Percentiles rank a stretch among this genome's conserved stretches.
These are phyloP conservation scores for Andrena hattorfiana DNA, from an alignment of 2,888 invertebrate genomes.

Conservation along the genomic window DNA sequence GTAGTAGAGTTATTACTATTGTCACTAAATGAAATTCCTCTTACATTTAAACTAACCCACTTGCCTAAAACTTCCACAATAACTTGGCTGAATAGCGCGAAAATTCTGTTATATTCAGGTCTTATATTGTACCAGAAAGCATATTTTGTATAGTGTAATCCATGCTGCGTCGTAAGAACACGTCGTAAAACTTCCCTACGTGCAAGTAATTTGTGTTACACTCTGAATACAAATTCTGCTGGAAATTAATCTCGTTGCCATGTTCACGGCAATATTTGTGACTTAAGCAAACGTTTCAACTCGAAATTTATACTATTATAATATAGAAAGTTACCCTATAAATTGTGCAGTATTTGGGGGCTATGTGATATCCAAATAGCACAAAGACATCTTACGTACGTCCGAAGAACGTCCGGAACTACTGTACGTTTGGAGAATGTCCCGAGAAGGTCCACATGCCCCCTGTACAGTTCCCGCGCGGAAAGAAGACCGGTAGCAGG, in stretches of 20 bases:
- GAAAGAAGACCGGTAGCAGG: no score
- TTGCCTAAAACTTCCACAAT: no score
- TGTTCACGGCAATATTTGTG: slow-evolving; percentile 7
- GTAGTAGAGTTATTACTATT: no score
- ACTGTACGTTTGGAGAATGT: no score
- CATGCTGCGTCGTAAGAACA: slow-evolving; percentile 51
- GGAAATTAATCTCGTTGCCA: not conserved
- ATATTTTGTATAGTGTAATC: slow-evolving; percentile 48
- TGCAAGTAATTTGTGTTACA: slow-evolving; percentile 46
- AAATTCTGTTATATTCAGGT: no score
- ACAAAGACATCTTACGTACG: no score
- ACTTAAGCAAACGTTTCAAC: slow-evolving; percentile 11
- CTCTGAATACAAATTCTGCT: slow-evolving; percentile 51
- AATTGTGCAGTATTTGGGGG: not conserved
- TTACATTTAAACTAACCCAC: no score
- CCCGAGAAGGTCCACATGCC: no score
- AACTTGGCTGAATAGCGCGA: no score
- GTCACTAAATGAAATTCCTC: no score
- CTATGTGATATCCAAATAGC: not conserved
- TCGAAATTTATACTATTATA: not conserved
- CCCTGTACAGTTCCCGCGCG: no score
- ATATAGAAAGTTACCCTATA: not conserved
- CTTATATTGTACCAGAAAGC: not conserved
- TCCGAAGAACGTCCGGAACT: no score
- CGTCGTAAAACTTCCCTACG: slow-evolving; percentile 31